Conservation (phyloP, 1,140 invertebrate genomes). For the Aphidius gifuensis region DNA sequence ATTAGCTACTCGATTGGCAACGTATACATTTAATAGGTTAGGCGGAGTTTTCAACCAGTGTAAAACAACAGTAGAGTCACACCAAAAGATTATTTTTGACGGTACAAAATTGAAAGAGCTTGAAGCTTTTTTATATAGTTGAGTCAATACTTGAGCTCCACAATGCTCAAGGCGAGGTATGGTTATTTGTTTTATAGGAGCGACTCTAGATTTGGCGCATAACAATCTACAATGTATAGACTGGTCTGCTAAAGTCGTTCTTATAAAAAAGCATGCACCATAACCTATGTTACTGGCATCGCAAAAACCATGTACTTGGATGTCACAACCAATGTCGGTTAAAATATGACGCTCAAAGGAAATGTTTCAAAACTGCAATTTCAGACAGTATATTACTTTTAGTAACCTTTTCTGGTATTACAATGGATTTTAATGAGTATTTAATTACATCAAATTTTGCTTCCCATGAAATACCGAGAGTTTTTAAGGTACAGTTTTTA, state of each 20-base stretch:
- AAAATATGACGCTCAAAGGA: no score
- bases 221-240: neutral
- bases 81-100: no score
- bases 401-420: no score
- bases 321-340: no score
- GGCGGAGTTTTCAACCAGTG: constrained; percentile 4
- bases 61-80: no score
- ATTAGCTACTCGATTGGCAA: constrained; percentile 12
- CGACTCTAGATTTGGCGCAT: neutral
- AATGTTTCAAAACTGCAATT: no score
- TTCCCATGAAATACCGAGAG: no score
- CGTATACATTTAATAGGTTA: constrained; percentile 7
- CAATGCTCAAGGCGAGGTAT: neutral
- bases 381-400: no score
- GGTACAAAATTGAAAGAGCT: neutral
- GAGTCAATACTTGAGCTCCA: neutral
- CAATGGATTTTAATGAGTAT: no score
- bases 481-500: no score
- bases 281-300: neutral
- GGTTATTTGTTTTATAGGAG: neutral
- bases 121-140: no score
- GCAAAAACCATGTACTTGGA: neutral
- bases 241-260: neutral
- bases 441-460: no score
- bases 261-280: neutral